A percentile compares a stretch with the other conserved stretches of the same genome.
Evolutionary conservation across 1,140 invertebrate genomes (phyloP).

Genomic region (Babylonia areolata): DNA sequence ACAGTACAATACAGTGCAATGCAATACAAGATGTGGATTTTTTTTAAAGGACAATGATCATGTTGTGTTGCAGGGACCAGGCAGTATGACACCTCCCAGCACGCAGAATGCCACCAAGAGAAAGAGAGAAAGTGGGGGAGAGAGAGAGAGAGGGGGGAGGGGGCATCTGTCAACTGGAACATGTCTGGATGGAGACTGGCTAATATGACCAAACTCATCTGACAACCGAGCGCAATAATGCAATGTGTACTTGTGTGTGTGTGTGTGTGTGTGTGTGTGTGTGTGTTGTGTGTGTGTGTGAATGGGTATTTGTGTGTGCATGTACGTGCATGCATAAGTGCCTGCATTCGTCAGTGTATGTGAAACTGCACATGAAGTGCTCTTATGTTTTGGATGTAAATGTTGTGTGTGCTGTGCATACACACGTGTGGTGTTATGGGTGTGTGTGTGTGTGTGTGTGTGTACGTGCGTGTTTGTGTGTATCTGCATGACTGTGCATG

Average conservation of each 20-base stretch:
- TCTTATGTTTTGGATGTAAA: background rate
- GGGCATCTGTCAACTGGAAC: no score
- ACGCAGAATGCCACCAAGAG: background rate
- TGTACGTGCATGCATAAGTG: background rate
- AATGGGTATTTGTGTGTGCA: background rate
- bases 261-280: background rate
- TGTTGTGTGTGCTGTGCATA: background rate
- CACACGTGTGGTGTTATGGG: background rate
- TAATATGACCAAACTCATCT: background rate
- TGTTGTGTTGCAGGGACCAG: background rate
- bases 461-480: background rate
- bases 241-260: background rate
- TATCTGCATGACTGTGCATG: background rate
- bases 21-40: no score
- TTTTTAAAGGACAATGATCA: no score
- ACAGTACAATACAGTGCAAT: no score
- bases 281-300: background rate
- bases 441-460: background rate
- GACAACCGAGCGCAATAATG: conserved; percentile 1
- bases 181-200: background rate
- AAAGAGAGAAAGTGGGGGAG: background rate
- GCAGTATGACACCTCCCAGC: background rate
- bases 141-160: background rate
- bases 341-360: no score
- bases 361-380: no score